Evolutionary conservation across 2,113 vertebrate species (phyloP).

Genomic region (Pseudonaja textilis): DNA sequence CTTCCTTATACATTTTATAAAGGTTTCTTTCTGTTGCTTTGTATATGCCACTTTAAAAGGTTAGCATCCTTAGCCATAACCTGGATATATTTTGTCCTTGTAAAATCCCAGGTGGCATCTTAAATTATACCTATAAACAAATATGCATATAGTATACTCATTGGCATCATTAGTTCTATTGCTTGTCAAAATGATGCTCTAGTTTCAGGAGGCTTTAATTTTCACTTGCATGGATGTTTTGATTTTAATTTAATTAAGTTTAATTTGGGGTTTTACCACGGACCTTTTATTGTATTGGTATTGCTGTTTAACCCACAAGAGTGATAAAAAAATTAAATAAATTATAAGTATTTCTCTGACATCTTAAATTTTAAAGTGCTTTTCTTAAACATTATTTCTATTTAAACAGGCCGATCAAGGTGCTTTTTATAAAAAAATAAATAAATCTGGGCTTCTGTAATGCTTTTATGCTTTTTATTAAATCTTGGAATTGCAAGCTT

Average conservation of each 20-base stretch:
- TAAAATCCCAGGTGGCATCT: neutral
- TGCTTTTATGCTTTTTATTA: neutral
- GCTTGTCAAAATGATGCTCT: neutral
- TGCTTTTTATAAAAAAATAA: neutral
- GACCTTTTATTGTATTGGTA: neutral
- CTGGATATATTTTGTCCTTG: neutral
- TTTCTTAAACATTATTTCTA: neutral
- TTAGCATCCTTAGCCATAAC: neutral
- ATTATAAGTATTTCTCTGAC: neutral
- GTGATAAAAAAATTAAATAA: neutral
- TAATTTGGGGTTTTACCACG: neutral
- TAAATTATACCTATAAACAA: neutral
- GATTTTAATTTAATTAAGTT: neutral
- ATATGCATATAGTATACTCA: neutral
- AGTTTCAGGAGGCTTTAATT: neutral
- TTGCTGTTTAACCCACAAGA: neutral
- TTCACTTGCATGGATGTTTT: neutral
- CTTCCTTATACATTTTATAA: neutral
- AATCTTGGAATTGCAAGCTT: neutral
- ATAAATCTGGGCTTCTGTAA: neutral
- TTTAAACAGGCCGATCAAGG: neutral
- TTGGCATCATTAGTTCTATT: neutral
- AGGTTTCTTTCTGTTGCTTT: neutral
- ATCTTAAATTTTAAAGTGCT: neutral
- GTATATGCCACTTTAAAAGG: neutral